These are phyloP conservation scores for Cyrtorhinus lividipennis DNA, from an alignment of 1,140 invertebrate species.

Conservation along the genomic window DNA sequence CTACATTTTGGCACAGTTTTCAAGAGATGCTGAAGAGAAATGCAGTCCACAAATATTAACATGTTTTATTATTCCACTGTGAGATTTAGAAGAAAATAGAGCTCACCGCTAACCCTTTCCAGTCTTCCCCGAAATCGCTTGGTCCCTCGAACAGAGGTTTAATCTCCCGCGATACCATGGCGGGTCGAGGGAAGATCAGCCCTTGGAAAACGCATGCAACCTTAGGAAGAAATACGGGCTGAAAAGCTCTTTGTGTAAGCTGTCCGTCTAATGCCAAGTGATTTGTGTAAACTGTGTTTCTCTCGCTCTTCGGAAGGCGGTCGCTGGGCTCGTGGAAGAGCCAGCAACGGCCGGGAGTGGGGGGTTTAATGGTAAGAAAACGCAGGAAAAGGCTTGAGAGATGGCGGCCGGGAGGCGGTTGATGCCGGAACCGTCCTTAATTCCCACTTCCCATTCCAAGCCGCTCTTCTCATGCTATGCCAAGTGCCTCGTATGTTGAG, in stretches of 20 bases:
- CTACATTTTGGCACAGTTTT: too few species aligned
- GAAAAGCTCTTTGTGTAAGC: conserved; percentile 14
- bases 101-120: too few species aligned
- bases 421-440: conserved; percentile 5
- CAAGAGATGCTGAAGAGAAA: too few species aligned
- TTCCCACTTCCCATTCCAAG: conserved; percentile 3
- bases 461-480: conserved; percentile 2
- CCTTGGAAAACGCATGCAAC: background rate
- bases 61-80: too few species aligned
- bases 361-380: conserved; percentile 8
- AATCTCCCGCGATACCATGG: background rate
- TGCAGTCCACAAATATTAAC: too few species aligned
- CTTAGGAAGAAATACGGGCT: background rate
- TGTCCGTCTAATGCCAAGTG: conserved; percentile 14
- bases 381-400: background rate
- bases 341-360: too few species aligned
- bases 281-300: conserved; percentile 9
- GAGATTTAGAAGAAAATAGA: too few species aligned
- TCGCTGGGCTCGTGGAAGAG: too few species aligned
- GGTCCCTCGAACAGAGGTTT: background rate
- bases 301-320: background rate
- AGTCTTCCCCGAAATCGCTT: background rate
- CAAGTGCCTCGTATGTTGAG: conserved; percentile 1
- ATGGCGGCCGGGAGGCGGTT: background rate
- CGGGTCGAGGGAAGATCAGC: background rate